These are phyloP conservation scores for Sialis fuliginosa DNA, from an alignment of 2,888 invertebrate genomes.

Conservation along the genomic window DNA sequence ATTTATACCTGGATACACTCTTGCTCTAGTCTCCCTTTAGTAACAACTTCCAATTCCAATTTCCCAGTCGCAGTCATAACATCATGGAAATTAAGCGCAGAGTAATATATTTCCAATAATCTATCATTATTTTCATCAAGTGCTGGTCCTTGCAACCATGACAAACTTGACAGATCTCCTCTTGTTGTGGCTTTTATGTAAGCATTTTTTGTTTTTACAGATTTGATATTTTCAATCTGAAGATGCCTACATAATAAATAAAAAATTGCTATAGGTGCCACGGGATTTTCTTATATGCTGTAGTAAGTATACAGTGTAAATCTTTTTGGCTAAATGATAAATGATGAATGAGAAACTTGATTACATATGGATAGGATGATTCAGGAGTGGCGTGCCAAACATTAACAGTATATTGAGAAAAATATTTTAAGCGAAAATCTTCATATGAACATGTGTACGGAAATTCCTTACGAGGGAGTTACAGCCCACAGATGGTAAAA, in stretches of 20 bases:
- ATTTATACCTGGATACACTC: slow-evolving; percentile 30
- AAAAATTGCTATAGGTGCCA: too few species aligned
- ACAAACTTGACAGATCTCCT: slow-evolving; percentile 73
- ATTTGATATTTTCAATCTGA: slow-evolving; percentile 32
- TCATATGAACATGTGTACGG: too few species aligned
- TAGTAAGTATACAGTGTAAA: too few species aligned
- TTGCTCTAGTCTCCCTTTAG: slow-evolving; percentile 29
- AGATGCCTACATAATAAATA: slow-evolving; percentile 37
- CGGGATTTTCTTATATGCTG: too few species aligned
- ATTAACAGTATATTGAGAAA: too few species aligned
- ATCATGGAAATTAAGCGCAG: slow-evolving; percentile 85
- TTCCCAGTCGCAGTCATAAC: slow-evolving; percentile 86
- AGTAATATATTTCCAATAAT: slow-evolving; percentile 39
- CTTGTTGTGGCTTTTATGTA: slow-evolving; percentile 58
- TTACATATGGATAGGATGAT: too few species aligned
- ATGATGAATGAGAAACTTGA: too few species aligned
- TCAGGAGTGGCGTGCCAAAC: too few species aligned
- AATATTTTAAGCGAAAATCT: too few species aligned
- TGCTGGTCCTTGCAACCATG: slow-evolving; percentile 58
- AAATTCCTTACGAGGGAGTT: too few species aligned
- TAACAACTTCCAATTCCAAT: slow-evolving; percentile 62
- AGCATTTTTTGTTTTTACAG: slow-evolving; percentile 39
- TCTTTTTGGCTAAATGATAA: too few species aligned
- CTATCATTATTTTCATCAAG: slow-evolving; percentile 7
- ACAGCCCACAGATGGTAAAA: too few species aligned